Evolutionary conservation across 2,888 invertebrate genomes (phyloP), one percentile per base, ranked within the genome.

Genomic region (Chalcosyrphus nemorum): DNA sequence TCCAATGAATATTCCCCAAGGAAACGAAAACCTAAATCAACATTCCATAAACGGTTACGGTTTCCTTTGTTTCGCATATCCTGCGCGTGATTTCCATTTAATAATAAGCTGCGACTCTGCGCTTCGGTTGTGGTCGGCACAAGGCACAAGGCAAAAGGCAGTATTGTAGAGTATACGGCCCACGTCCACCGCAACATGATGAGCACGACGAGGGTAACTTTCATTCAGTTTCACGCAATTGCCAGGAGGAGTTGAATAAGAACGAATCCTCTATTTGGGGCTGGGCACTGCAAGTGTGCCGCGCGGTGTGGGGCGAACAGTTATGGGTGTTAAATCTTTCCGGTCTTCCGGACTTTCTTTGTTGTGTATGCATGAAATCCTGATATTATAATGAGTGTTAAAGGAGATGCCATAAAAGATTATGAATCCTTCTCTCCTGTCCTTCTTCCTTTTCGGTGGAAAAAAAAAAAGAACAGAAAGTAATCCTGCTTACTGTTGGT

Each of bases 341-440:
- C 80, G 84, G 65, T 63, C 63, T 75, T 80, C 65, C 75, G 80
- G 75, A 38, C 70, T 76, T 70, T 63, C 59, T 74, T 80, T 75
- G 80, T 75, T 84, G 78, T 81, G 63, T 70, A 59, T 84, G 57
- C 74, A 81, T 61, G 66, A 66, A 85, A 76, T 81, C 65, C 81
- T 81, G 81, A 85, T 81, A 85, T 76, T 76, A 75, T 85, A 81
- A 85, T 76, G 71, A 85, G 81, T 65, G 74, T 75, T 75, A 80
- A 80, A 70, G 80, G 68, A 70, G 84, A 80, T 65, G 57, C 80
- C 56, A 84, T 84, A 80, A 75, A 84, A 84, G 80, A 84, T 84
- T 84, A 84, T 70, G 74, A 65, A 74, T 65, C 74, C 61, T 35
- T n/a, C n/a, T n/a, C n/a, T n/a, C n/a, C n/a, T n/a, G n/a, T n/a